These are phyloP conservation scores for Cenopis cana DNA, from an alignment of 2,888 invertebrate genomes.

Conservation along the genomic window DNA sequence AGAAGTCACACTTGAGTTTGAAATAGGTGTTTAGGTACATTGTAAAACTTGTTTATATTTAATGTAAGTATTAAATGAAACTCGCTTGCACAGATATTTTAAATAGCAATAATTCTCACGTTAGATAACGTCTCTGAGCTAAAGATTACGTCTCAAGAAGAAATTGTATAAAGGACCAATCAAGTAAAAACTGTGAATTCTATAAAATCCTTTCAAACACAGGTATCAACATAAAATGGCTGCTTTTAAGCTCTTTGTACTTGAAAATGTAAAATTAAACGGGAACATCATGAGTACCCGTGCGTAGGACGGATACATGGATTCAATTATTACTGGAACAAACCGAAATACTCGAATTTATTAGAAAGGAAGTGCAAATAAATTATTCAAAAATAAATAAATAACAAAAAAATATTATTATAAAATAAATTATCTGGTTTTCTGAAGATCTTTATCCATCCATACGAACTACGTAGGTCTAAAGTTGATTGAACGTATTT, in stretches of 20 bases:
- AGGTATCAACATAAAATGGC: slow-evolving; percentile 26
- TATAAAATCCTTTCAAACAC: not conserved
- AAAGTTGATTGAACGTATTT: too few species aligned
- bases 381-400: too few species aligned
- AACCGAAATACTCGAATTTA: not conserved
- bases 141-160: slow-evolving; percentile 49
- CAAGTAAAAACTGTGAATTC: not conserved
- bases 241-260: slow-evolving; percentile 51
- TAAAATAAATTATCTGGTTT: too few species aligned
- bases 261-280: slow-evolving; percentile 62
- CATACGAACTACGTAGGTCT: too few species aligned
- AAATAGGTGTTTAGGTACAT: not conserved
- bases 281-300: slow-evolving; percentile 56
- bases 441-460: too few species aligned
- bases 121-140: slow-evolving; percentile 51
- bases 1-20: not conserved
- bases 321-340: slow-evolving; percentile 27
- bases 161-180: slow-evolving; percentile 57
- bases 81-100: slow-evolving; percentile 13
- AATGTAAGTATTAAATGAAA: slow-evolving; percentile 1
- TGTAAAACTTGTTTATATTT: not conserved
- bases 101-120: slow-evolving; percentile 51
- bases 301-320: slow-evolving; percentile 56
- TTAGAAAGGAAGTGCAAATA: too few species aligned
- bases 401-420: too few species aligned